Evolutionary conservation across 2,888 invertebrate species (phyloP).

Genomic region (Eumacrocentrus americanus): DNA sequence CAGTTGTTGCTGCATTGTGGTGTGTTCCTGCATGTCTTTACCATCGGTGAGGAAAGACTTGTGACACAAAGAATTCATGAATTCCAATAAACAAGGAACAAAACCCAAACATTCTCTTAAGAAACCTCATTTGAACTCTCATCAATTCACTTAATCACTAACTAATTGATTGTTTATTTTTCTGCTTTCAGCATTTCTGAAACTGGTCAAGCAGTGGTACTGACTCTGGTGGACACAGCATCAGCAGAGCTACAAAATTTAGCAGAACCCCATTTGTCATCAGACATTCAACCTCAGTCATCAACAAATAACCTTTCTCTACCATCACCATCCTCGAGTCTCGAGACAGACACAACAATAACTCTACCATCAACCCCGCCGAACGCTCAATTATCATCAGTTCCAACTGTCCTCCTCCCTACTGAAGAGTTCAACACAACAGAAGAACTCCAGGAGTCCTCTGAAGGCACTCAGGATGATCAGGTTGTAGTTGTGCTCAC

Average conservation of each 20-base stretch:
- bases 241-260: slow-evolving; percentile 67
- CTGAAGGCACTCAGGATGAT: slow-evolving; percentile 29
- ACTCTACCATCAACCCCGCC: slow-evolving; percentile 28
- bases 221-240: slow-evolving; percentile 69
- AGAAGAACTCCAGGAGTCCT: slow-evolving; percentile 11
- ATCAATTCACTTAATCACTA: background rate
- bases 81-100: background rate
- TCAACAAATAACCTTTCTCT: slow-evolving; percentile 48
- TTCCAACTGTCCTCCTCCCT: background rate
- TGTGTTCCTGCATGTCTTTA: slow-evolving; percentile 49
- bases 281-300: slow-evolving; percentile 62
- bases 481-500: slow-evolving; percentile 46
- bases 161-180: slow-evolving; percentile 10
- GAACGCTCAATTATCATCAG: slow-evolving; percentile 16
- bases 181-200: slow-evolving; percentile 66
- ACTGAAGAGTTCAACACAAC: slow-evolving; percentile 12
- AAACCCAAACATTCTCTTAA: background rate
- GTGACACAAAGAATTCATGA: too few relatives aligned
- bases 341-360: slow-evolving; percentile 33
- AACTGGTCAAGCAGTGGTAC: slow-evolving; percentile 67
- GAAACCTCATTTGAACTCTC: background rate
- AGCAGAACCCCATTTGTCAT: slow-evolving; percentile 63
- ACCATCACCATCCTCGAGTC: slow-evolving; percentile 34
- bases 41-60: slow-evolving; percentile 52
- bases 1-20: slow-evolving; percentile 49